Base-by-base conservation (phyloP, 2,888 invertebrate species). In the Mimumesa dahlbomi region DNA sequence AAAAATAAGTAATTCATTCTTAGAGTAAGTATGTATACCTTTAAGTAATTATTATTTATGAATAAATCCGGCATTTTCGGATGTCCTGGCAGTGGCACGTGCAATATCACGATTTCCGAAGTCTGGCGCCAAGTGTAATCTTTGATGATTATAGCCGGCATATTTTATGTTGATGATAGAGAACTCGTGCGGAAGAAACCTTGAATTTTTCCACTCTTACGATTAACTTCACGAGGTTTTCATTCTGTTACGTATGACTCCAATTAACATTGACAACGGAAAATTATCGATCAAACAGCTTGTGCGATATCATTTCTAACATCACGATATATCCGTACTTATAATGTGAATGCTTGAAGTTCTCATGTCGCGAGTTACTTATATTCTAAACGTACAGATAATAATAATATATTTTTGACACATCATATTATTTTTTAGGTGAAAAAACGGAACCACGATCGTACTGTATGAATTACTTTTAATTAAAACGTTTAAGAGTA, bases 111-210 rank as follows among this genome's bases (percentile, higher is more conserved):
- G 34, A 89, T 89, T 36, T 90, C 90, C 11, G 91, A 89, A 0
- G 93, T 93, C 90, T 96, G 95, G 36, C 92, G 92, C 96, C 96
- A 96, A 34, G 91, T 92, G 83, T 91, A 94, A 90, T 95, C 93
- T 90, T 94, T 94, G 0, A 96, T 91, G 76, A 94, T 78, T 75
- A 95, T 92, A 31, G 71, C 74, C n/a, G 94, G 94, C 94, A 95
- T 95, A 67, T 79, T 84, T 29, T 14, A 49, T 16, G 21, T 19
- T 9, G 11, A n/a, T 48, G 21, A 19, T 16, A n/a, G 16, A 16
- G 19, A 6, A 6, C 13, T 13, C 2, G 42, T 25, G 13, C 3
- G 9, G 14, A 13, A 22, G n/a, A 40, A 40, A 40, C 11, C 14
- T 40, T 36, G 4, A 36, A 36, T 11, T 36, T 4, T 16, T 4